Conservation (phyloP, 2,797 vertebrate genomes). For the Valencia hispanica region DNA sequence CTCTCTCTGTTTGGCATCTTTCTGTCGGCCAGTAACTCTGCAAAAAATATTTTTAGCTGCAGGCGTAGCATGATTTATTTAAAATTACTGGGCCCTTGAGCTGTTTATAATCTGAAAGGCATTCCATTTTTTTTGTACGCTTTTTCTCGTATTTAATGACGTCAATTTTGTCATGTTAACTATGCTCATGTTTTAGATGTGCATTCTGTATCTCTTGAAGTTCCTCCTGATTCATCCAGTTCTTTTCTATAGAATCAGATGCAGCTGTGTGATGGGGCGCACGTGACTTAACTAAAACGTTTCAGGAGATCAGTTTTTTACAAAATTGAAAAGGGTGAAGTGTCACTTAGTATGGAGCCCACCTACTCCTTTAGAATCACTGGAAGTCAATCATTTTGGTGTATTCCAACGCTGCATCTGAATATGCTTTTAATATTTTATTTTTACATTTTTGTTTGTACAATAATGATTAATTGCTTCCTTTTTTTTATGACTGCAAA, state of each 20-base stretch:
- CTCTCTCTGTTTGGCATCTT: slow-evolving; percentile 66
- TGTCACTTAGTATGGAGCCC: neutral
- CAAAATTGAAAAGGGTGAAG: neutral
- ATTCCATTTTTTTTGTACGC: slow-evolving; percentile 68
- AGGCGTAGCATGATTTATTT: slow-evolving; percentile 84
- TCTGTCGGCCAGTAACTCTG: slow-evolving; percentile 74
- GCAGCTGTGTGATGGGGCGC: neutral
- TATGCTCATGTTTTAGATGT: slow-evolving; percentile 17
- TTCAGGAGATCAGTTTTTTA: neutral
- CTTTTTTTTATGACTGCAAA: neutral
- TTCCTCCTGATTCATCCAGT: slow-evolving; percentile 12
- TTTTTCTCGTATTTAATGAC: slow-evolving; percentile 41
- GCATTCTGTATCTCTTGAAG: neutral
- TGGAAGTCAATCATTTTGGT: neutral
- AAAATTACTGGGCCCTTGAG: slow-evolving; percentile 79
- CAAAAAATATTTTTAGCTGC: slow-evolving; percentile 77
- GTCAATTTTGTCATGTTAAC: slow-evolving; percentile 39
- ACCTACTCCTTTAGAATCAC: neutral
- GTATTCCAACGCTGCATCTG: neutral
- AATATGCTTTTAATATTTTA: neutral
- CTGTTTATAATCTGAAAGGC: slow-evolving; percentile 77
- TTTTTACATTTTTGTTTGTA: neutral
- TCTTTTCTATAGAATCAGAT: neutral
- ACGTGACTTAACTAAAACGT: slow-evolving; percentile 3
- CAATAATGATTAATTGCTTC: too few species aligned